Evolutionary conservation across 2,888 invertebrate genomes (phyloP).

Genomic region (Sericinus montela): DNA sequence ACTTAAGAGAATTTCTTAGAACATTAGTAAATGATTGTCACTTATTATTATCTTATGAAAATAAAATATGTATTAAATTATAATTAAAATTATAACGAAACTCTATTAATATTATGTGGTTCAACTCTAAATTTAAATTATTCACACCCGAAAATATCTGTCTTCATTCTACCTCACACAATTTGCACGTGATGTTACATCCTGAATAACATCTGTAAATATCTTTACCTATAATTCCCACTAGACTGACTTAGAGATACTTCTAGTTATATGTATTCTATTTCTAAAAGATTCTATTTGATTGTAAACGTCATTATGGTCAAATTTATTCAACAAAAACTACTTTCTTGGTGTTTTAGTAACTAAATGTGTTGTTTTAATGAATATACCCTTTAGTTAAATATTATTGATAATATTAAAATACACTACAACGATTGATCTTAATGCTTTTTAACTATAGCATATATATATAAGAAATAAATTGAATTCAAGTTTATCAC

Average conservation of each 20-base stretch:
- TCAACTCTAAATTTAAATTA: not conserved
- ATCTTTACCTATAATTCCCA: conserved; percentile 59
- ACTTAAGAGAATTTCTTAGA: too few species aligned
- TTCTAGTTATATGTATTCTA: conserved; percentile 54
- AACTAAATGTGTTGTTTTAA: conserved; percentile 6
- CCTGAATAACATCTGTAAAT: conserved; percentile 35
- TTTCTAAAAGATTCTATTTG: conserved; percentile 44
- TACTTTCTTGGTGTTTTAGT: conserved; percentile 27
- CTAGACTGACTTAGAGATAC: conserved; percentile 75
- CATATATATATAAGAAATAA: conserved; percentile 34
- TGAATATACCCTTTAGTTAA: conserved; percentile 19
- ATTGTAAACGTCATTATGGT: conserved; percentile 44
- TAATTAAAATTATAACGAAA: too few species aligned
- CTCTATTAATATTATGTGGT: too few species aligned
- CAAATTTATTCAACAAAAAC: conserved; percentile 31
- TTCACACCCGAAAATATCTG: conserved; percentile 7
- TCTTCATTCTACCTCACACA: conserved; percentile 54
- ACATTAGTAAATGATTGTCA: too few species aligned
- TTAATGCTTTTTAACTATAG: conserved; percentile 54
- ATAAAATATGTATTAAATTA: too few species aligned
- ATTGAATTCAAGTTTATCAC: conserved; percentile 56
- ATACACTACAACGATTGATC: conserved; percentile 64
- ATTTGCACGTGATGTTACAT: conserved; percentile 55
- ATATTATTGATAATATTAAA: conserved; percentile 44
- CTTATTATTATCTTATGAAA: too few species aligned